Conservation (phyloP, 1,140 invertebrate genomes). For the Coptotermes formosanus region DNA sequence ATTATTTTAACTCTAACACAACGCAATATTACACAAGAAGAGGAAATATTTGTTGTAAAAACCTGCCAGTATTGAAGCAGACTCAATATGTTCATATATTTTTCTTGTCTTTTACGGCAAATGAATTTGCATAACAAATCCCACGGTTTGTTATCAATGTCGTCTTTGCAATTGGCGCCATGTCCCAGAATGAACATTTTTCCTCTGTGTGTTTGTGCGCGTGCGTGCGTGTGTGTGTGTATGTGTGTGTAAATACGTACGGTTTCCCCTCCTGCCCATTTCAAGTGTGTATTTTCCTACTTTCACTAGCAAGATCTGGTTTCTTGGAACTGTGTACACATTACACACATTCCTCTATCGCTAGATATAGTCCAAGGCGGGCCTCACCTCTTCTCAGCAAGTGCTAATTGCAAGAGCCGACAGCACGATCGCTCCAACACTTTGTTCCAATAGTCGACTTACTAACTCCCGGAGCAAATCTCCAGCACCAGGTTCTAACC, state of each 20-base stretch:
- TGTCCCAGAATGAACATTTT: background rate
- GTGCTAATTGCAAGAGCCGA: background rate
- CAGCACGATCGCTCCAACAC: background rate
- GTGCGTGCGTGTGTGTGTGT: background rate
- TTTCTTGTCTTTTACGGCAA: background rate
- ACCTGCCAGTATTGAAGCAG: background rate
- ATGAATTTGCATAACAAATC: background rate
- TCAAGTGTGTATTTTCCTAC: constrained; percentile 8
- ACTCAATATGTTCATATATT: background rate
- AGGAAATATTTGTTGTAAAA: background rate
- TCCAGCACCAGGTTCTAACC: background rate
- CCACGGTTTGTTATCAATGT: background rate
- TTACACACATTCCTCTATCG: background rate
- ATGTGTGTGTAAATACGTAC: background rate
- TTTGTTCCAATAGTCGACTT: background rate
- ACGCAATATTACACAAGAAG: background rate
- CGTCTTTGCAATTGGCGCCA: background rate
- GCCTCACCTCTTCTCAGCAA: background rate
- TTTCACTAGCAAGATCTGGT: background rate
- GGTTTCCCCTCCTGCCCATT: background rate
- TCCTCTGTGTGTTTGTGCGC: too few species aligned
- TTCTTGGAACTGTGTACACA: constrained; percentile 6
- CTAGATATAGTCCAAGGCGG: constrained; percentile 3
- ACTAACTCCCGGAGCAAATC: background rate
- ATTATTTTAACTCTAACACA: too few species aligned